Evolutionary conservation across 2,888 invertebrate genomes (phyloP), one percentile per base, ranked within the genome.

Genomic region (Epinotia ramella): DNA sequence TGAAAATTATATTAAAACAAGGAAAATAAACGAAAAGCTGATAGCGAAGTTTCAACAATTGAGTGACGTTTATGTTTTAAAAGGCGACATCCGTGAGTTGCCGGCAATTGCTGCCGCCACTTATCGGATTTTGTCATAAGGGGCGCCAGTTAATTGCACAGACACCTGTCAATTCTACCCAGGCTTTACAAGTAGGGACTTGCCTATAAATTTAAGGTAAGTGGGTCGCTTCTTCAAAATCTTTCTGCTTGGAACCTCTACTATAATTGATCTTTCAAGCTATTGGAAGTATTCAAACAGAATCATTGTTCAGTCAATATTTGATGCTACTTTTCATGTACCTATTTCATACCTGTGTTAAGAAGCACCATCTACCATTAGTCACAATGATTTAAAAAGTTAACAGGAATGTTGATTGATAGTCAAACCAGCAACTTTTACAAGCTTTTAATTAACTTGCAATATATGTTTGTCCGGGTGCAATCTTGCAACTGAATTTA

Each of bases 61-160:
- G 81, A 79, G 78, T 80, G 80, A 79, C 80, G 71, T 79, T 78
- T 80, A 81, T 79, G 77, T 77, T 79, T 79, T 79, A 77, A 80
- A 79, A 78, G 78, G 78, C 73, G 73, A 80, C 74, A 73, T 79
- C 77, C 63, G 69, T 65, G 76, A 75, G 77, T 77, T 73, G 77
- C 67, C 62, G 59, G 73, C 76, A 63, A 73, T 74, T 75, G 68
- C 73, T 73, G 75, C 67, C 69, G 68, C 76, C 72, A 75, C 77
- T 81, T 84, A 83, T 83, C 82, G 80, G 81, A 79, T 84, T 83
- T 81, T 82, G 81, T 80, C 79, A 79, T 79, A 79, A 81, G 79
- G 73, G 79, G 77, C 78, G 80, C 77, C 81, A 79, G 83, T 80
- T 85, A 84, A 87, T 84, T 84, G 83, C 83, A 79, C 80, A 83